Evolutionary conservation across 2,888 invertebrate species (phyloP), one percentile per base, ranked within the genome.

Genomic region (Platycnemis pennipes): DNA sequence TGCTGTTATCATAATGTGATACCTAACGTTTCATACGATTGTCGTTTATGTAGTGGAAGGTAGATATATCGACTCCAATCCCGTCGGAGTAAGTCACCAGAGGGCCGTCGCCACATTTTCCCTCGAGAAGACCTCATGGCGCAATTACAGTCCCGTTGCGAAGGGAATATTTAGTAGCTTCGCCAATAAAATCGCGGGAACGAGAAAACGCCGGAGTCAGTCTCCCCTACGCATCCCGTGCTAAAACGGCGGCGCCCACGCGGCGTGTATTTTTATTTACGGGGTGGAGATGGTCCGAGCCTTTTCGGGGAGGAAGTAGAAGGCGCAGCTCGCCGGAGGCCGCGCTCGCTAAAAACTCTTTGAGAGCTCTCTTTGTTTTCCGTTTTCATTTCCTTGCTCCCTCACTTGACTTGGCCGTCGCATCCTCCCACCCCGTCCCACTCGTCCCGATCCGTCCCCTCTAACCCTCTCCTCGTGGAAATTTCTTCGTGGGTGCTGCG

Each of bases 291-390:
- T 37, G 77, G 77, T 26, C 77, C 77, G 77, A 37, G 63, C n/a
- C 63, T n/a, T 22, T n/a, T 53, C 16, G 1, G 53, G 53, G 53
- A 16, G 2, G 53, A 19, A 1, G n/a, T n/a, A n/a, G 49, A 19
- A 49, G 49, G 49, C 19, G 49, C 49, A 11, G 49, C 19, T 49
- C 13, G 49, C 49, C 49, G 49, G 49, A 19, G 49, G 49, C 19
- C 77, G 77, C 77, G 13, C 31, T 77, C n/a, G 77, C 88, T 26
- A 31, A 49, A 88, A 88, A 88, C 49, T 49, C 49, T 44, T n/a
- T 46, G 88, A 88, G 45, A 88, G 88, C 88, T 45, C 45, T 26
- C 88, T 88, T 46, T 88, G 88, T 46, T 88, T 88, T 46, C 49
- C 88, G 46, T 88, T 49, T 88, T 31, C 49, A 8, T 31, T 26